These are phyloP conservation scores for Mobula birostris DNA, from an alignment of 2,113 vertebrate species.

Conservation along the genomic window DNA sequence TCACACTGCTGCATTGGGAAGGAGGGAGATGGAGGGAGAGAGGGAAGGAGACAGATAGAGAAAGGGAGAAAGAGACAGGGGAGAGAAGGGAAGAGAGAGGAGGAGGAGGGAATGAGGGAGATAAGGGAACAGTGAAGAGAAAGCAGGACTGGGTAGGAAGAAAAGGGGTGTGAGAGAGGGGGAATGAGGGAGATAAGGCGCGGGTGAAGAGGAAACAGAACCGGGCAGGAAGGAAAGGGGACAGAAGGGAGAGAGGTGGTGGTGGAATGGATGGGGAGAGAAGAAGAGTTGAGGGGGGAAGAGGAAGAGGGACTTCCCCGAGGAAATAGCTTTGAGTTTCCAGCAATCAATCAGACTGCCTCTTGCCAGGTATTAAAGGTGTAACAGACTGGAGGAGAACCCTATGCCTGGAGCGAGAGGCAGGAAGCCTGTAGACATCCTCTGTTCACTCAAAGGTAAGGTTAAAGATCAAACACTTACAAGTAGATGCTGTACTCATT, in stretches of 20 bases:
- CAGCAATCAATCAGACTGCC: not conserved
- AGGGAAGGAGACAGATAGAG: too few species aligned
- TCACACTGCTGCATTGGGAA: too few species aligned
- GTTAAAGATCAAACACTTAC: conserved; percentile 63
- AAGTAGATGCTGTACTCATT: conserved; percentile 98
- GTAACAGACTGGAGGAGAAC: not conserved
- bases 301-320: too few species aligned
- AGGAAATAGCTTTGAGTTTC: not conserved
- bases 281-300: too few species aligned
- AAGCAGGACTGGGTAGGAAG: not conserved
- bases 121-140: too few species aligned
- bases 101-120: too few species aligned
- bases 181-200: not conserved
- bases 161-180: not conserved
- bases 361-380: too few species aligned
- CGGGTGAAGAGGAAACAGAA: too few species aligned
- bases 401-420: too few species aligned
- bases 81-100: not conserved
- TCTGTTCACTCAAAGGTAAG: not conserved
- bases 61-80: not conserved
- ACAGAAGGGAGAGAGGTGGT: too few species aligned
- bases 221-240: too few species aligned
- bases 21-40: not conserved
- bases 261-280: too few species aligned
- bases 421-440: conserved; percentile 45